phyloP scores from a whole-genome alignment of 2,797 vertebrate species.

The Ciconia nigra region DNA sequence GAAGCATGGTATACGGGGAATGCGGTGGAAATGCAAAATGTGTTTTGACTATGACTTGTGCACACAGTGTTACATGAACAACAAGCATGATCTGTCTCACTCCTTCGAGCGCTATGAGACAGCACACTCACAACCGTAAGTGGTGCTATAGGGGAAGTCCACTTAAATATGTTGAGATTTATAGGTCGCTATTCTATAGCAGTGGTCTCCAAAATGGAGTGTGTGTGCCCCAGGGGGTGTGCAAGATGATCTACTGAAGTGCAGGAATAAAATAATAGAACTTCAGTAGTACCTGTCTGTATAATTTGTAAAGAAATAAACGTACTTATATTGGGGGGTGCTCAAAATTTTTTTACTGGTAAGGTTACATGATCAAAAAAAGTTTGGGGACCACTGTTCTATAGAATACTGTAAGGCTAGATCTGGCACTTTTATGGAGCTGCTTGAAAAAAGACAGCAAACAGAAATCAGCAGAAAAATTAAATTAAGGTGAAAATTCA shows the following conservation, averaged over 20 bases:
- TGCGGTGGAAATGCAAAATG: conserved; percentile 98
- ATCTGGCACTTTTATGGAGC: background rate
- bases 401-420: background rate
- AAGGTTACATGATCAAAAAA: background rate
- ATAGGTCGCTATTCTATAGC: accelerated
- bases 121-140: conserved; percentile 95
- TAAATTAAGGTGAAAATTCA: background rate
- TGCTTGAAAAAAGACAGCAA: background rate
- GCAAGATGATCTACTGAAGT: background rate
- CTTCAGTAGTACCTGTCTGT: background rate
- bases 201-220: background rate
- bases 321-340: background rate
- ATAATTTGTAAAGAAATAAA: background rate
- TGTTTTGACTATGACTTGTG: conserved; percentile 98
- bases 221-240: accelerated
- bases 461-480: background rate
- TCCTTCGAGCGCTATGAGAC: conserved; percentile 96
- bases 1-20: conserved; percentile 96
- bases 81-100: conserved; percentile 91
- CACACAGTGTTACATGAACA: conserved; percentile 98
- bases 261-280: background rate
- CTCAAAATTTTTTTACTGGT: background rate
- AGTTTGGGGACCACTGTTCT: background rate
- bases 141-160: background rate
- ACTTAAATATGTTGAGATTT: background rate